Conservation (phyloP, 2,888 invertebrate species). For the Teinopalpus imperialis region DNA sequence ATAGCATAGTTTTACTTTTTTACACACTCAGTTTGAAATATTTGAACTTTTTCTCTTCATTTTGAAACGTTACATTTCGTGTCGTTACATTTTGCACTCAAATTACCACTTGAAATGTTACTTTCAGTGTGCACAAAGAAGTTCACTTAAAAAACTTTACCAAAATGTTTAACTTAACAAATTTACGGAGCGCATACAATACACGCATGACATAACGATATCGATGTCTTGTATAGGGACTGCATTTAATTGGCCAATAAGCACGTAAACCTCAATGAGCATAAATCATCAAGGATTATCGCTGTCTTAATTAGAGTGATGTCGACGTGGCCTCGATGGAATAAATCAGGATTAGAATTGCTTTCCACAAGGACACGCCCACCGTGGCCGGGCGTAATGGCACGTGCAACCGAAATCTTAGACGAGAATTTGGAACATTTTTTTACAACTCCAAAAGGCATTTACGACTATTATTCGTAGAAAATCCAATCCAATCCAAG, state of each 20-base stretch:
- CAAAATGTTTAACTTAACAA: no score
- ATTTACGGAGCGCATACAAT: no score
- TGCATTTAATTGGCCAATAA: slow-evolving; percentile 37
- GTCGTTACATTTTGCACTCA: no score
- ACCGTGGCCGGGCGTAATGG: slow-evolving; percentile 74
- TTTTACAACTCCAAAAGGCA: slow-evolving; percentile 55
- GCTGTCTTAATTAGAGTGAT: slow-evolving; percentile 71
- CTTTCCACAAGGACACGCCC: slow-evolving; percentile 77
- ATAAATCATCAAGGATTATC: slow-evolving; percentile 64
- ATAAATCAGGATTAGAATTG: slow-evolving; percentile 77
- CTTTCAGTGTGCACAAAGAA: no score
- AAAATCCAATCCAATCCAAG: no score
- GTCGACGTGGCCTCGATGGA: slow-evolving; percentile 64
- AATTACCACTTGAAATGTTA: no score
- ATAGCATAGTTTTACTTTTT: no score
- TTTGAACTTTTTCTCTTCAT: no score
- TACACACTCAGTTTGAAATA: no score
- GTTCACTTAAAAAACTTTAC: no score
- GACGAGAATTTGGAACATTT: slow-evolving; percentile 65
- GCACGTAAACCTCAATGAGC: slow-evolving; percentile 42
- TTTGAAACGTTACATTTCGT: no score
- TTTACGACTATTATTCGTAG: not conserved
- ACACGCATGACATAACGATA: no score
- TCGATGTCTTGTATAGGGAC: slow-evolving; percentile 7
- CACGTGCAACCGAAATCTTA: slow-evolving; percentile 76